These are phyloP conservation scores for Ceyx melanurus DNA, from an alignment of 2,113 vertebrate species.

Conservation along the genomic window DNA sequence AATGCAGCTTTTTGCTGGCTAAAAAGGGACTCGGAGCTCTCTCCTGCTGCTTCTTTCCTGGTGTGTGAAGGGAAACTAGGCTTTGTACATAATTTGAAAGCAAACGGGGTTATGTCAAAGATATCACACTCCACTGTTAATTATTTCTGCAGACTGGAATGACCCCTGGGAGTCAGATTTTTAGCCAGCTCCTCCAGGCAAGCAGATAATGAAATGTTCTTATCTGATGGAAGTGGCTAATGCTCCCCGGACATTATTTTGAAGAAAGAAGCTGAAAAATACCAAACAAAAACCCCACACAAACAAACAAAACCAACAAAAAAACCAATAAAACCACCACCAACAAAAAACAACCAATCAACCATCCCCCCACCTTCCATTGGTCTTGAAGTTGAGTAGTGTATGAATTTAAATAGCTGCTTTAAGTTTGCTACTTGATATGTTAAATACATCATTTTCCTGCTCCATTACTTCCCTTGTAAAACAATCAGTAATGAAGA, in stretches of 20 bases:
- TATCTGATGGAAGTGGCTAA: neutral
- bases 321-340: neutral
- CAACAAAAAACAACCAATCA: neutral
- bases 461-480: neutral
- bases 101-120: constrained; percentile 18
- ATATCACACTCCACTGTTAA: neutral
- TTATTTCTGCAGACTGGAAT: constrained; percentile 16
- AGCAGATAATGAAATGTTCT: neutral
- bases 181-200: neutral
- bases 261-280: neutral
- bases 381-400: neutral
- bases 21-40: constrained; percentile 1
- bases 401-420: constrained; percentile 1
- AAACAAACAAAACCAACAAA: neutral
- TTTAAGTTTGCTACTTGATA: neutral
- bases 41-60: neutral
- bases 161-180: constrained; percentile 8
- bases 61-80: neutral
- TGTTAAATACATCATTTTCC: neutral
- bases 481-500: neutral
- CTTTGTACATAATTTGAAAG: constrained; percentile 34
- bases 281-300: neutral
- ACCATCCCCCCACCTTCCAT: neutral
- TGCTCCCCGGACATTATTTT: neutral
- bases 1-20: constrained; percentile 28